Base-by-base conservation (phyloP, 1,140 invertebrate species). In the Akabosia matsudoensis region DNA sequence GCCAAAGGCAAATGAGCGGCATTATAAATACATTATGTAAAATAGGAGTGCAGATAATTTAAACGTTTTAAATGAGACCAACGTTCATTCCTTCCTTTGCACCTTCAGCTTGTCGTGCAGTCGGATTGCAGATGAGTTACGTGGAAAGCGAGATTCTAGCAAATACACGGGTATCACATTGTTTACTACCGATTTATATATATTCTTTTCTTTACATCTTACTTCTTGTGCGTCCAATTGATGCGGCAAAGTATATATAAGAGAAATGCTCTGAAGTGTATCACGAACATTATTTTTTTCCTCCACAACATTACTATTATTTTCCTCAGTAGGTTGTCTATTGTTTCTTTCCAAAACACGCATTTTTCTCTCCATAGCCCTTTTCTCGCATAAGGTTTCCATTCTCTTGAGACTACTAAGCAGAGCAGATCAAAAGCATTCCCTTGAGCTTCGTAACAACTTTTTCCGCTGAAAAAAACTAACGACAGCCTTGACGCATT, bases 61-160 rank as follows among this genome's bases (percentile, higher is more conserved):
- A 67, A 30, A 30, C 26, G 24, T 31, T 67, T 30, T 67, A 67
- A 67, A 67, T 67, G 61, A 31, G 28, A 10, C 26, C 14, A 67
- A 67, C 61, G n/a, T 24, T 31, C 61, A 24, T 67, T 67, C 61
- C 61, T 67, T 67, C 61, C n/a, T 67, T 67, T 67, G 61, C 61
- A 67, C 61, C 61, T 67, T 31, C 37, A 45, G 37, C 37, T 45
- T 45, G 7, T 18, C 37, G 7, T 45, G 37, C 37, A 45, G 37
- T 45, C 18, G 7, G 7, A 45, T 45, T 45, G 18, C 37, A n/a
- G n/a, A n/a, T n/a, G n/a, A n/a, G n/a, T n/a, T n/a, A n/a, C n/a
- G n/a, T n/a, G n/a, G n/a, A n/a, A n/a, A n/a, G n/a, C n/a, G n/a
- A n/a, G n/a, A n/a, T n/a, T n/a, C n/a, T n/a, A n/a, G n/a, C n/a